A percentile compares a stretch with the other conserved stretches of the same genome.
Conservation (phyloP, 1,140 invertebrate species). For the Diplogasteroides magnus region DNA sequence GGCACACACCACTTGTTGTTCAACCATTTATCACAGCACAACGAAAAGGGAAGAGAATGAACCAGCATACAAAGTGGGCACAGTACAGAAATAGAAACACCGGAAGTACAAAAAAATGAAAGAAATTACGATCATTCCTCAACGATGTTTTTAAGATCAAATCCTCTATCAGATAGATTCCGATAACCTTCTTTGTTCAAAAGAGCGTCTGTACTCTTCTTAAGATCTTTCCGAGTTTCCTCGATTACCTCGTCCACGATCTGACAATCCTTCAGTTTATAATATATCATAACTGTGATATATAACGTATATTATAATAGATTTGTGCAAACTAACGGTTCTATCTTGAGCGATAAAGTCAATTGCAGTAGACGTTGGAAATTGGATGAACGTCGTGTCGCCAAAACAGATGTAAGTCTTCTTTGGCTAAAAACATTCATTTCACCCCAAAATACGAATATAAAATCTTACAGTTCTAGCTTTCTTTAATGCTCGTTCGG, state of each 20-base stretch:
- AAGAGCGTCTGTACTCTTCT: not conserved
- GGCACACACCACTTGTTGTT: too few relatives aligned
- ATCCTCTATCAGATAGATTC: not conserved
- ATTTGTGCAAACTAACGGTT: not conserved
- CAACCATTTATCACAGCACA: not conserved
- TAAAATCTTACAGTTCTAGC: not conserved
- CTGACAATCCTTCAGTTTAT: not conserved
- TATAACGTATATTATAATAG: not conserved
- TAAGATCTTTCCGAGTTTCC: not conserved
- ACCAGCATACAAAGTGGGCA: not conserved
- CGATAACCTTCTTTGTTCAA: not conserved
- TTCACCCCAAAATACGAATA: not conserved
- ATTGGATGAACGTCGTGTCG: not conserved
- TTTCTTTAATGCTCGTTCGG: not conserved
- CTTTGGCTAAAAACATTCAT: not conserved
- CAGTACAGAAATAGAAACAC: not conserved
- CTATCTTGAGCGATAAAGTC: not conserved
- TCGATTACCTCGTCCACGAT: not conserved
- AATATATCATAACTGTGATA: not conserved
- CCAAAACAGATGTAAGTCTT: too few relatives aligned
- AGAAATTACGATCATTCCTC: not conserved
- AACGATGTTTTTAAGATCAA: not conserved
- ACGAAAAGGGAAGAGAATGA: not conserved
- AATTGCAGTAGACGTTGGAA: not conserved
- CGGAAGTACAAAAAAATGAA: not conserved